A percentile compares a stretch with the other conserved stretches of the same genome.
These are phyloP conservation scores for Caloenas nicobarica DNA, from an alignment of 2,113 vertebrate species.

Conservation along the genomic window DNA sequence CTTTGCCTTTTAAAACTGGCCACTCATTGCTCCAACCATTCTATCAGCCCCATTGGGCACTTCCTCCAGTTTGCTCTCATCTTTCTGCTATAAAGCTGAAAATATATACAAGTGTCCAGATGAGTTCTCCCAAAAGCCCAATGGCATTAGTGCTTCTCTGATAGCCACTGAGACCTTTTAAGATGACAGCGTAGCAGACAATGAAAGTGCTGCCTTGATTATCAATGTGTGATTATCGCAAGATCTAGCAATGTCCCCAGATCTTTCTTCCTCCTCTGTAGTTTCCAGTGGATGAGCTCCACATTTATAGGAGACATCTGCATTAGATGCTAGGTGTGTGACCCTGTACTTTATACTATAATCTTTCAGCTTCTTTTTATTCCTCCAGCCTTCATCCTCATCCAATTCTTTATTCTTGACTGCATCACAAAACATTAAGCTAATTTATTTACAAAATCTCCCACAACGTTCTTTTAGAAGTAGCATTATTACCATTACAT, in stretches of 20 bases:
- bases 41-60: not conserved
- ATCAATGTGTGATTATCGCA: not conserved
- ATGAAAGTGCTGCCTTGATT: not conserved
- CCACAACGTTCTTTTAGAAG: conserved; percentile 25
- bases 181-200: not conserved
- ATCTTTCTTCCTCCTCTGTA: not conserved
- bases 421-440: conserved; percentile 35
- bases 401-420: not conserved
- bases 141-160: not conserved
- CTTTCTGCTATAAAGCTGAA: not conserved
- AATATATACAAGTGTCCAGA: not conserved
- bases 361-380: not conserved
- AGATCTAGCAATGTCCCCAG: not conserved
- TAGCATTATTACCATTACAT: conserved; percentile 10
- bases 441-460: conserved; percentile 52
- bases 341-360: not conserved
- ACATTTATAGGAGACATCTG: not conserved
- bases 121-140: not conserved
- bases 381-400: not conserved
- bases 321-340: not conserved
- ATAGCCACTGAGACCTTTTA: not conserved
- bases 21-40: not conserved
- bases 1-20: not conserved
- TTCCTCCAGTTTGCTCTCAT: not conserved
- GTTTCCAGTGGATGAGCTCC: not conserved